Evolutionary conservation across 2,888 invertebrate genomes (phyloP), one percentile per base, ranked within the genome.

Genomic region (Anthophora plumipes): DNA sequence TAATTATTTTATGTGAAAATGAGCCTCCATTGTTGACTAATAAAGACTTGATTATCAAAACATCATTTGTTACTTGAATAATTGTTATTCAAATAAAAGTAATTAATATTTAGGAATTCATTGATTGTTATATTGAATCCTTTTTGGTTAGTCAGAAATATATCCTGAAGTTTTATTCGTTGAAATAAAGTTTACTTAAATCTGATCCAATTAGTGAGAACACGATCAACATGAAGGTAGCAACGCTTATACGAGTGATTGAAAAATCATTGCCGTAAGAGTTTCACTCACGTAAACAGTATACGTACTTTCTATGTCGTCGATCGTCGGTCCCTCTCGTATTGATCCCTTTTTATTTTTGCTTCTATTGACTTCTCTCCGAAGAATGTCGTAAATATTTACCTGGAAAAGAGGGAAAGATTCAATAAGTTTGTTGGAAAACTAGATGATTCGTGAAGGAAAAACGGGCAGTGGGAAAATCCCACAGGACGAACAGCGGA

Each of bases 401-500:
- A 79, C 66, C 75, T 79, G 70, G 41, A 79, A 75, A 14, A 25
- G 17, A 61, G 11, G 22, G 17, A 17, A 54, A 31, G 5, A 50
- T 39, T 50, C 8, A 17, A 52, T 39, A 41, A 59, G 12, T 41
- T 41, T 52, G n/a, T 20, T 48, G 41, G 17, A 37, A 57, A 37
- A 57, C 12, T 5, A 14, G 9, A 61, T 6, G 17, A 61, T 22
- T 43, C 22, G 60, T 9, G 43, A 8, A 17, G n/a, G 60, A 4
- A 3, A 14, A 17, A 14, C 43, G 12, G 17, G 1, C 5, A 20
- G 9, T 1, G 9, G 41, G 17, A 60, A 43, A 43, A 31, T 31
- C 14, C 20, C 3, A 20, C 12, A 8, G 12, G 14, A 41, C 9
- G 39, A 0, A 39, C 2, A 7, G 39, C 0, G n/a, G 39, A 0